Percentiles rank a stretch among this genome's conserved stretches.
phyloP scores from a whole-genome alignment of 2,888 invertebrate species.

The Altica lythri region DNA sequence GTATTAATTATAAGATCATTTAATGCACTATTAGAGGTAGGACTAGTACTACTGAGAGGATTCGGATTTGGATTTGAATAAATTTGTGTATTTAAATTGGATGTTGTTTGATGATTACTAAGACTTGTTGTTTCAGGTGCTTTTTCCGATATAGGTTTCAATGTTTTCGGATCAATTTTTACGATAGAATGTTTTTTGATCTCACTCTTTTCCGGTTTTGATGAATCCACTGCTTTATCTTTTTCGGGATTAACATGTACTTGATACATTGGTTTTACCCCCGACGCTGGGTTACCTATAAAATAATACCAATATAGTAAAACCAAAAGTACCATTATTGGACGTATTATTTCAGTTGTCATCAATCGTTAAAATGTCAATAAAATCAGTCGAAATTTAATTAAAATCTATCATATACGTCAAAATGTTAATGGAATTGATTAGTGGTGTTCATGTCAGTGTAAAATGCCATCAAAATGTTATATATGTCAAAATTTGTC shows the following conservation, averaged over 20 bases:
- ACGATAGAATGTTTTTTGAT: slow-evolving; percentile 57
- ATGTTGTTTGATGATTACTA: slow-evolving; percentile 40
- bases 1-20: slow-evolving; percentile 56
- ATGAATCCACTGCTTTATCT: slow-evolving; percentile 43
- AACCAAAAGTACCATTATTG: no score
- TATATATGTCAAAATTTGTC: no score
- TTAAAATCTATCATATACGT: no score
- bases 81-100: no score
- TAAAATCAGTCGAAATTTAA: no score
- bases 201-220: slow-evolving; percentile 48
- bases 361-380: no score
- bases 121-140: slow-evolving; percentile 53
- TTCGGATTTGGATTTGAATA: slow-evolving; percentile 17
- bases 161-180: slow-evolving; percentile 65
- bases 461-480: no score
- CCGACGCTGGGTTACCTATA: slow-evolving; percentile 62
- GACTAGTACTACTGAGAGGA: slow-evolving; percentile 20
- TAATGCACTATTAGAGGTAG: slow-evolving; percentile 1
- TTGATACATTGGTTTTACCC: slow-evolving; percentile 66
- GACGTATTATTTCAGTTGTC: no score
- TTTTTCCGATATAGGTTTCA: slow-evolving; percentile 60
- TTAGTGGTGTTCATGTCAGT: no score
- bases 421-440: no score
- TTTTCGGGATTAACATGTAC: slow-evolving; percentile 56
- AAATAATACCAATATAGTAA: no score